Base-by-base conservation (phyloP, 2,113 vertebrate species). In the Plecotus auritus region DNA sequence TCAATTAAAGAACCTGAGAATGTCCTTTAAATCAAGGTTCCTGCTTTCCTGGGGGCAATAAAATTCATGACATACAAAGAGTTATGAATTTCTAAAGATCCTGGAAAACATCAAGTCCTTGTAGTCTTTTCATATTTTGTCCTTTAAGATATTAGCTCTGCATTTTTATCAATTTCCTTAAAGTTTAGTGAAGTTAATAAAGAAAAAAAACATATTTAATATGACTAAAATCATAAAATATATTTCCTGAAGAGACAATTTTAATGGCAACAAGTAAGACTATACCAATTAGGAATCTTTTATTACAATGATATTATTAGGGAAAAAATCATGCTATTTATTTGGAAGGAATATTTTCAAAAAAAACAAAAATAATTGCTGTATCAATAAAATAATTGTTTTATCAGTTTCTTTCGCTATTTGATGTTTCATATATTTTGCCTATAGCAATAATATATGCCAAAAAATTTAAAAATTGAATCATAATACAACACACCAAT, bases 41-140 rank as follows among this genome's bases (percentile, higher is more conserved):
- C 54, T 87, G 72, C 66, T 32, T 96, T 97, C 96, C 96, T 96
- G 90, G 70, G 96, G 96, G 97, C 95, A 97, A 3, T 93, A 92
- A 96, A 96, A 97, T 83, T 18, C 77, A 81, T 89, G 91, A 98
- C 85, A 98, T 40, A 92, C 42, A 42, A 94, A 20, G 28, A 86
- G 67, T 97, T 97, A 98, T 98, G 87, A 94, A 97, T 98, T 98
- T 95, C 96, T 96, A 87, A 93, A 96, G 86, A 85, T 49, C 14
- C n/a, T n/a, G 26, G 83, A 97, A 90, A 96, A 54, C 40, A 93
- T 74, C 66, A 66, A 96, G 97, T 86, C 97, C 97, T 98, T 97
- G 95, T 30, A 96, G 94, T 37, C 40, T 85, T 82, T 69, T 95
- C 92, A 96, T 28, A 91, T 87, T 97, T 73, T 1, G 0, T 97